Base-by-base conservation (phyloP, 2,113 vertebrate species). In the Neoarius graeffei region DNA sequence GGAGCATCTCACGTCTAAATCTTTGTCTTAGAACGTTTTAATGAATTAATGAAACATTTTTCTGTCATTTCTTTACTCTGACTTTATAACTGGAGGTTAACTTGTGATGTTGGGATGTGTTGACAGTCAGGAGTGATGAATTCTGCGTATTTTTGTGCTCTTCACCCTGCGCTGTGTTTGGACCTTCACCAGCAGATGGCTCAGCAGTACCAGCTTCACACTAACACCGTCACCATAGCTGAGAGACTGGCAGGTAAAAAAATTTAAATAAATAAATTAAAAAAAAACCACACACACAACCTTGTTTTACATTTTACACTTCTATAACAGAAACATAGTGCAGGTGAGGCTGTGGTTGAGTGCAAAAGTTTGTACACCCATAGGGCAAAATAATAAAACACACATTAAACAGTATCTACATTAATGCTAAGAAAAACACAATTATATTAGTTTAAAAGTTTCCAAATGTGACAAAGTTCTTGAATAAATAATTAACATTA, bases 221-320 rank as follows among this genome's bases (percentile, higher is more conserved):
- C 91, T 48, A 94, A 94, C 82, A 92, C 94, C 1, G 89, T 94
- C 7, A 93, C 94, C 25, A 93, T 96, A 88, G 95, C 95, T 0
- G 95, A 96, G 91, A 94, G 94, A 50, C 93, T 96, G 60, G 95
- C 95, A 91, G 96, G 96, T 96, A 83, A 82, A 90, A 35, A 10
- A 42, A 23, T n/a, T n/a, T n/a, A n/a, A n/a, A n/a, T n/a, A n/a
- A n/a, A n/a, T n/a, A n/a, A n/a, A n/a, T n/a, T n/a, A 57, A 2
- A 20, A 54, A 20, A 35, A 30, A 3, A 15, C 8, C 1, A 71
- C 3, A 48, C 7, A 30, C 60, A n/a, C 59, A 7, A n/a, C 13
- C 10, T 50, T 5, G 2, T 64, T 50, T 1, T 15, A 50, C 35
- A n/a, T 27, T 83, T 62, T 14, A 83, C 35, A 48, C 19, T 71